Percentiles rank a stretch among this genome's conserved stretches.
These are phyloP conservation scores for Aphidius gifuensis DNA, from an alignment of 1,140 invertebrate genomes.

Conservation along the genomic window DNA sequence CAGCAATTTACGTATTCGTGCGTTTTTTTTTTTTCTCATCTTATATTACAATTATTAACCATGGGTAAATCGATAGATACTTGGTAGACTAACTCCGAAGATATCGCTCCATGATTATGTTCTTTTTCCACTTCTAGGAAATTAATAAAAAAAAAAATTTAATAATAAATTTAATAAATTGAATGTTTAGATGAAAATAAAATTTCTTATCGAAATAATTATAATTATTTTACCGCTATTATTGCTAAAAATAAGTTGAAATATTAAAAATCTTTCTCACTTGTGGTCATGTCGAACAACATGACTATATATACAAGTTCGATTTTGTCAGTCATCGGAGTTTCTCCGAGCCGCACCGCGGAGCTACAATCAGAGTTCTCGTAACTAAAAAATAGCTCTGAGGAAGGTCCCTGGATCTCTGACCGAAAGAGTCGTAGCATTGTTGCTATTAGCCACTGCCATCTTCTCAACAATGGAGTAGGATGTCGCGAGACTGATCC, in stretches of 20 bases:
- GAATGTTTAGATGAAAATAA: too few relatives aligned
- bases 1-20: not conserved
- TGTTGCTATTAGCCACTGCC: slow-evolving; percentile 32
- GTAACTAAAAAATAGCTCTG: slow-evolving; percentile 37
- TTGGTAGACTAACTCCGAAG: too few relatives aligned
- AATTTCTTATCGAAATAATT: too few relatives aligned
- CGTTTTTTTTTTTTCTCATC: not conserved
- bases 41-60: not conserved
- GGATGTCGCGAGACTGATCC: slow-evolving; percentile 35
- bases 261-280: too few relatives aligned
- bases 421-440: slow-evolving; percentile 39
- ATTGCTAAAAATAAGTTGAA: too few relatives aligned
- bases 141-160: too few relatives aligned
- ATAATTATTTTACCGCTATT: too few relatives aligned
- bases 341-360: slow-evolving; percentile 37
- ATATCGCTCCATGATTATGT: too few relatives aligned
- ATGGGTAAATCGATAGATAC: not conserved
- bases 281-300: too few relatives aligned
- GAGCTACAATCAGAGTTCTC: slow-evolving; percentile 36
- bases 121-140: too few relatives aligned
- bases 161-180: too few relatives aligned
- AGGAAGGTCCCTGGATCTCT: slow-evolving; percentile 43
- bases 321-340: not conserved
- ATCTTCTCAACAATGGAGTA: slow-evolving; percentile 26
- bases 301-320: too few relatives aligned